Evolutionary conservation across 2,797 vertebrate genomes (phyloP), one percentile per base, ranked within the genome.

Genomic region (Acanthurus lineatus): DNA sequence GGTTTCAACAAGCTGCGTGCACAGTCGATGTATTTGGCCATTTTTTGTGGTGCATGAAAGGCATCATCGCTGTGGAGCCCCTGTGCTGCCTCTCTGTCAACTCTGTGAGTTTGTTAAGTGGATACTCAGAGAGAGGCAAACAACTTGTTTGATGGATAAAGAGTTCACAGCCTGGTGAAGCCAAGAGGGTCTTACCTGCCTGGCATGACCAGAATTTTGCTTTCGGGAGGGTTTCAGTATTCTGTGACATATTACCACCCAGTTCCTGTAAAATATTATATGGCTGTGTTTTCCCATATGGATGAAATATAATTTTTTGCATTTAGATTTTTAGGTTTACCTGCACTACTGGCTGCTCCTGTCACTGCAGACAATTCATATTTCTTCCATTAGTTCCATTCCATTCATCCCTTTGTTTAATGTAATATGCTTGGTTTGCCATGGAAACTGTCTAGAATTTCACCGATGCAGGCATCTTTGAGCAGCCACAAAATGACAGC

Each of bases 81-180:
- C 69, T 20, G 38, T 67, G 74, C 49, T 58, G 76, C 77, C 42
- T 66, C 64, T 22, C 52, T 60, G 57, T 38, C 66, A 67, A 78
- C 53, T 60, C 40, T 70, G 79, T 70, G 79, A 76, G 80, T 83
- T 61, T 70, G 72, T 51, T 62, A 84, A 85, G 80, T 76, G 70
- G 56, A 60, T 66, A 69, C 75, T 81, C 35, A 0, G 70, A 15
- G 72, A 77, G 69, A 83, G 76, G 75, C 61, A 81, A 79, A 83
- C 80, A 49, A 69, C 71, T 72, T 69, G 66, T 76, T 73, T 71
- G 72, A 74, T 17, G 53, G 66, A 11, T 32, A 51, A 67, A 79
- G 64, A 81, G 63, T 48, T 70, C 47, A 45, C 63, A 72, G 68
- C 22, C 47, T 69, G 74, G n/a, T 73, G 57, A 77, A 73, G 61